Percentiles rank a stretch among this genome's conserved stretches.
phyloP scores from a whole-genome alignment of 2,113 vertebrate genomes.

The Malurus cyaneus region DNA sequence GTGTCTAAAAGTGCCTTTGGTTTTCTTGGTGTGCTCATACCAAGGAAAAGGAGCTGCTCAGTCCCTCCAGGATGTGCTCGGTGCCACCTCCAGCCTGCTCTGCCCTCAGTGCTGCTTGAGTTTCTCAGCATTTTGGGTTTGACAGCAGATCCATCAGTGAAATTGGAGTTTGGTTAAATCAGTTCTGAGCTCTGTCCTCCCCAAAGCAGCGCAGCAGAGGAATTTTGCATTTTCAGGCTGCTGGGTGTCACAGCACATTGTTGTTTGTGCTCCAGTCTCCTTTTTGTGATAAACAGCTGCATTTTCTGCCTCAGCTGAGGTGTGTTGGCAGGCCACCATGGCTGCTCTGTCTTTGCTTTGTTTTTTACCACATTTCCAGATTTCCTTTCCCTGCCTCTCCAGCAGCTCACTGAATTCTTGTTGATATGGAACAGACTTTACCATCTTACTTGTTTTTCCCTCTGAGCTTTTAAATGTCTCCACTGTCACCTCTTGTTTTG shows the following conservation, averaged over 20 bases:
- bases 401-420: not conserved
- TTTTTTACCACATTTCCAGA: not conserved
- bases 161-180: not conserved
- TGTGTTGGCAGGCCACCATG: not conserved
- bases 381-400: not conserved
- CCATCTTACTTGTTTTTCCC: not conserved
- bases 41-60: not conserved
- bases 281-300: not conserved
- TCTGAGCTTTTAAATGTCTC: not conserved
- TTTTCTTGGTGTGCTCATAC: not conserved
- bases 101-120: not conserved
- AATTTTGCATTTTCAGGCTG: not conserved
- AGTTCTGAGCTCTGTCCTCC: not conserved
- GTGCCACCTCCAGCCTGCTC: not conserved
- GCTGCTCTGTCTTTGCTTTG: not conserved
- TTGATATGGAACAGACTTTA: not conserved
- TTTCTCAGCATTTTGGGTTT: not conserved
- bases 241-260: not conserved
- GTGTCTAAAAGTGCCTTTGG: not conserved
- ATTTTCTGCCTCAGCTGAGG: not conserved
- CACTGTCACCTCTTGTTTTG: constrained; percentile 39
- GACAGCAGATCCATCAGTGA: not conserved
- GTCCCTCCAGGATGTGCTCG: rapidly evolving
- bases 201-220: not conserved
- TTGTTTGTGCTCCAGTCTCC: not conserved